A percentile compares a stretch with the other conserved stretches of the same genome.
These are phyloP conservation scores for Ganaspis sp. DNA, from an alignment of 1,140 invertebrate species.

Conservation along the genomic window DNA sequence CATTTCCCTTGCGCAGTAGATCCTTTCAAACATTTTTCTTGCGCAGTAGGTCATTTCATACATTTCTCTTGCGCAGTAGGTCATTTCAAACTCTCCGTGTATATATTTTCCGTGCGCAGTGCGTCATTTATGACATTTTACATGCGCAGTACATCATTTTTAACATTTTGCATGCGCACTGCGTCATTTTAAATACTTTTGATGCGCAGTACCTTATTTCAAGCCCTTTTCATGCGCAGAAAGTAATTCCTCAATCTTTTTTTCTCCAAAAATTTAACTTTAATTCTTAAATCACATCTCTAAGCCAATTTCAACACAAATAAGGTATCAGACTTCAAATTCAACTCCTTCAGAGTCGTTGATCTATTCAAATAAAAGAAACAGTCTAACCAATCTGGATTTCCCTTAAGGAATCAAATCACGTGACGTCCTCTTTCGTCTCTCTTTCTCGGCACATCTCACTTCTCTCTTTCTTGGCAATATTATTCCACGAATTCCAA, in stretches of 20 bases:
- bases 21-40: background rate
- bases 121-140: background rate
- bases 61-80: background rate
- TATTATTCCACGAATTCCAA: slow-evolving; percentile 65
- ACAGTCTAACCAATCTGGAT: background rate
- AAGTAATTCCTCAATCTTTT: background rate
- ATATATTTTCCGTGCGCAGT: background rate
- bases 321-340: no score
- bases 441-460: background rate
- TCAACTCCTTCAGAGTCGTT: background rate
- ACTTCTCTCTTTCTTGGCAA: slow-evolving; percentile 35
- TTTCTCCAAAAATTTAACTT: background rate
- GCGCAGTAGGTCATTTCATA: background rate
- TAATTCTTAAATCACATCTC: no score
- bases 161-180: background rate
- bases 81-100: background rate
- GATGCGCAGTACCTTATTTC: background rate
- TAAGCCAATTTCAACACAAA: no score
- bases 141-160: background rate
- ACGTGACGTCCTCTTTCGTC: slow-evolving; percentile 5
- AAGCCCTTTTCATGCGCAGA: background rate
- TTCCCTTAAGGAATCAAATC: slow-evolving; percentile 15
- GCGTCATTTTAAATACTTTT: background rate
- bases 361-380: background rate
- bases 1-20: background rate